Evolutionary conservation across 2,797 vertebrate genomes (phyloP), one percentile per base, ranked within the genome.

Genomic region (Rhinichthys osculus): DNA sequence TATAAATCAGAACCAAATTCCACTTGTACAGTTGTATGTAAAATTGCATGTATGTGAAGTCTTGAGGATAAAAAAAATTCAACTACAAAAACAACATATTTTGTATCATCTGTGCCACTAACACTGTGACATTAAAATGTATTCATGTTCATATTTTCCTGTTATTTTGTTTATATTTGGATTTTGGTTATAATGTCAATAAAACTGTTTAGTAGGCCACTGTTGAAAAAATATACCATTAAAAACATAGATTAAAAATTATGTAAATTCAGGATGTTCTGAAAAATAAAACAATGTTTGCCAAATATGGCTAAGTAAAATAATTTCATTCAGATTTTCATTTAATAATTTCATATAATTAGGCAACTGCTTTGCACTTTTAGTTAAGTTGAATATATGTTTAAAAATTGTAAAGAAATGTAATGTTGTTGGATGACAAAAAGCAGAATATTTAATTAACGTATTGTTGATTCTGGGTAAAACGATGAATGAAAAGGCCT

Each of bases 61-160:
- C 94, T 94, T 93, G 93, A 95, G 47, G 93, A 91, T 90, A 91
- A 81, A 81, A 81, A 74, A 85, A 90, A 89, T 93, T 88, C 90
- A 57, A 69, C 87, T 50, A 54, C 7, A 70, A 42, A 76, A 81
- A 79, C 83, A 93, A 88, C 92, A 92, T 47, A 47, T 93, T 91
- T 42, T 94, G 93, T 95, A 93, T 94, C 92, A 93, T 94, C 91
- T 93, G 95, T 96, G 95, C 94, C 95, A 95, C 95, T 94, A 95
- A 96, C 96, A 96, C 96, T 97, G 96, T 97, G 97, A 97, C 95
- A 96, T 95, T 92, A 91, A 80, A 38, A 30, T 74, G 50, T 59
- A 59, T 44, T 54, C n/a, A 59, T 70, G 7, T 70, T 69, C 5
- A 67, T 78, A 6, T 83, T 64, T 50, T 3, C 9, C 1, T 9